Base-by-base conservation (phyloP, 2,113 vertebrate species). In the Gadus chalcogrammus region DNA sequence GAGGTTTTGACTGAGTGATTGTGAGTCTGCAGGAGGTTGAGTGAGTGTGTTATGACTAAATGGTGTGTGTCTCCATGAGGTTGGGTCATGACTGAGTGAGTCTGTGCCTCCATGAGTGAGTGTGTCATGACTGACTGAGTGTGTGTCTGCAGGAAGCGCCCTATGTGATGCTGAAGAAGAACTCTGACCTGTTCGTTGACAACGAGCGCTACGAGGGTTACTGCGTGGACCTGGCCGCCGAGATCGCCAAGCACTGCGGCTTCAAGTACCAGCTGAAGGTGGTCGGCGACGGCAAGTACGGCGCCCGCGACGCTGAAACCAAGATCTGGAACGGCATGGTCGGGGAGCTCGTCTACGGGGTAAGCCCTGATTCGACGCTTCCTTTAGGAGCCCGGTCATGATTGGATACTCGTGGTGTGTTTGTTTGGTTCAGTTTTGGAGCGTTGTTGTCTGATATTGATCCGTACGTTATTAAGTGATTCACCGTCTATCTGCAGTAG, bases 241-340 rank as follows among this genome's bases (percentile, higher is more conserved):
- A 99, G 93, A 99, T 99, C 70, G 97, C 97, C 8, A 98, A 97
- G 82, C 97, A 99, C 75, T 99, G 97, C 77, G 96, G 96, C 82
- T 99, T 99, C 91, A 99, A 98, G 84, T 99, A 99, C 83, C 96
- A 97, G 77, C 88, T 99, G 83, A 98, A 96, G 78, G 98, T 98
- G 74, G 97, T 99, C 68, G 92, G 92, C 24, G 97, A 99, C 88
- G 97, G 97, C 74, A 99, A 98, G 88, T 99, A 99, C 81, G 97
- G 97, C 86, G 97, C 97, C 56, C 93, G 97, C 92, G 97, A 99
- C 85, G 95, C 96, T 70, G 97, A 99, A 86, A 99, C 97, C 59
- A 99, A 99, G 92, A 99, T 99, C 90, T 99, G 97, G 97, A 99
- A 99, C 71, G 97, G 97, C 75, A 99, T 99, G 97, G 97, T 99